Base-by-base conservation (phyloP, 2,113 vertebrate genomes). In the Centrocercus urophasianus region DNA sequence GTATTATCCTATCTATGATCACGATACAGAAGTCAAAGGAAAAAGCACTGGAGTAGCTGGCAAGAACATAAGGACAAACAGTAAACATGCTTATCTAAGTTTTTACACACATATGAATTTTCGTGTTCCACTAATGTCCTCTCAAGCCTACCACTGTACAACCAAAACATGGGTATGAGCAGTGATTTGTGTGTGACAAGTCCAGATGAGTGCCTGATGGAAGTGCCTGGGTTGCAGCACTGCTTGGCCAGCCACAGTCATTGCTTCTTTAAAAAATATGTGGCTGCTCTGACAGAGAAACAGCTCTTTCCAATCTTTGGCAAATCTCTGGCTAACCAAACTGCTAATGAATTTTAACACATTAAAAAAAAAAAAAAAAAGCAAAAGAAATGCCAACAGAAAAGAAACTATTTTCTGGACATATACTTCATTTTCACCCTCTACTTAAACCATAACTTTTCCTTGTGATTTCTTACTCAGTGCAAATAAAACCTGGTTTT, bases 311-410 rank as follows among this genome's bases (percentile, higher is more conserved):
- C 63, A 36, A 86, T 76, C 84, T 89, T 85, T 87, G 78, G 93
- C 65, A 95, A 88, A 85, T 93, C 74, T 48, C 72, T 86, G 88
- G 56, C 34, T 91, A 95, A 88, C 15, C 64, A 80, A 88, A 86
- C 80, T 66, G 22, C 71, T 80, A 70, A 83, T 32, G 6, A 28
- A 16, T 48, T 85, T 90, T 79, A 85, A 89, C 15, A 66, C 42
- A 73, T 56, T 11, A 76, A 79, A 91, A 6, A 36, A 36, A 60
- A 54, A 45, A 63, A n/a, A 66, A 87, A 91, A 6, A 56, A 45
- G 50, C 34, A 34, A 70, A 80, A 85, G 32, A 32, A 13, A 80
- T 75, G 54, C 75, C 61, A 89, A 84, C 30, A 67, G 6, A 72
- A 24, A 1, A 6, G 60, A 38, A 92, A 78, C 34, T 36, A 17